Evolutionary conservation across 2,888 invertebrate genomes (phyloP), one percentile per base, ranked within the genome.

Genomic region (Coelopa pilipes): DNA sequence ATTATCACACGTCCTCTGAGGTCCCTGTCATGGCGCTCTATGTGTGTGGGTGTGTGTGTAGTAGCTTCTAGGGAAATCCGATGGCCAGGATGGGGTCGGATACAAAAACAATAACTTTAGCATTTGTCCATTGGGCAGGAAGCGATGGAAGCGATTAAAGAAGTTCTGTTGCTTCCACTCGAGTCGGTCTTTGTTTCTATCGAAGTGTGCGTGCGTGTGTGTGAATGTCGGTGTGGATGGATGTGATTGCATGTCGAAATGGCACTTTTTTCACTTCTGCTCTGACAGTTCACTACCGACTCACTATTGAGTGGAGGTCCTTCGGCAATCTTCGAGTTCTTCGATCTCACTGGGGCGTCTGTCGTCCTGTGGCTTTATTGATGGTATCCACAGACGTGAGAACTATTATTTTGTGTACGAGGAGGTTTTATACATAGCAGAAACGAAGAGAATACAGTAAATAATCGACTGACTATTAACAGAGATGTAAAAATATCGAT

Each of bases 1-100:
- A 68, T 68, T 68, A 68, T 68, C 55, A 55, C 68, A 57, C 68
- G 57, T 45, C 57, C 68, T 53, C 60, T 15, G 15, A 12, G 21
- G 34, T 12, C 19, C 19, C 19, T 49, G 21, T 21, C 60, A 21
- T 24, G 60, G 21, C 24, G 13, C 21, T 34, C 24, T 9, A 17
- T 59, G 21, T 1, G 12, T 59, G 24, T 59, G 24, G 2, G 19
- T 24, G 4, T 21, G 17, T 34, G 21, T 60, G 60, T n/a, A 24
- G 34, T 60, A 15, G 17, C 17, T 55, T 55, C 55, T 19, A 55
- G 17, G 17, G 19, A n/a, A n/a, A n/a, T 55, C 17, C 55, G 19
- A 9, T 55, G 17, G 17, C 55, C 55, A 55, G 19, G 4, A 5
- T 12, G 17, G 17, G 17, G 55, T 1, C n/a, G n/a, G n/a, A n/a